Conservation (phyloP, 1,140 invertebrate genomes). For the Mactra quadrangularis region DNA sequence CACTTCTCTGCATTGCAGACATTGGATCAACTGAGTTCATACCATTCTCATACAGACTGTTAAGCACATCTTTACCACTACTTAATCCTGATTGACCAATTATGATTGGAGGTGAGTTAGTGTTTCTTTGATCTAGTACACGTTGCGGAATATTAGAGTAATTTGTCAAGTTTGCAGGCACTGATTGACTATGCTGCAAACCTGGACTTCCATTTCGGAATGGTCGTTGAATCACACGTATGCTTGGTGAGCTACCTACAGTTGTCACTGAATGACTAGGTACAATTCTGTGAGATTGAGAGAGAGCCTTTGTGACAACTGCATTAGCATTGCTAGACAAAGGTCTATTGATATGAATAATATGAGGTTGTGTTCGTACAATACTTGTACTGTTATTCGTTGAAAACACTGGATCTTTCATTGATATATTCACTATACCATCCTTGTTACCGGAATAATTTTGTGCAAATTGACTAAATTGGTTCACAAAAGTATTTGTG, state of each 20-base stretch:
- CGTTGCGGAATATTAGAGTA: conserved; percentile 51
- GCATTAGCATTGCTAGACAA: neutral
- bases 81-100: conserved; percentile 26
- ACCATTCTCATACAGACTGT: conserved; percentile 42
- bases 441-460: neutral
- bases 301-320: conserved; percentile 17
- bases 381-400: conserved; percentile 9
- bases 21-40: conserved; percentile 21
- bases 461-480: conserved; percentile 49
- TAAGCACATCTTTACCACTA: conserved; percentile 5
- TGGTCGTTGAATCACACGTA: conserved; percentile 60
- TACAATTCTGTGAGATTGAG: conserved; percentile 39
- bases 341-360: conserved; percentile 57
- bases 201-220: conserved; percentile 43
- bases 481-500: conserved; percentile 33
- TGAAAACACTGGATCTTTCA: conserved; percentile 8
- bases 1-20: conserved; percentile 57
- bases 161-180: conserved; percentile 35
- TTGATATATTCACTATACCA: conserved; percentile 24
- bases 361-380: conserved; percentile 44
- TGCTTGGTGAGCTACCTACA: conserved; percentile 27
- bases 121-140: conserved; percentile 12
- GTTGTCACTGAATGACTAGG: conserved; percentile 42
- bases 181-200: conserved; percentile 53
- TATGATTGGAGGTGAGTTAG: conserved; percentile 37